Conservation (phyloP, 2,113 vertebrate genomes). For the Sterna hirundo region DNA sequence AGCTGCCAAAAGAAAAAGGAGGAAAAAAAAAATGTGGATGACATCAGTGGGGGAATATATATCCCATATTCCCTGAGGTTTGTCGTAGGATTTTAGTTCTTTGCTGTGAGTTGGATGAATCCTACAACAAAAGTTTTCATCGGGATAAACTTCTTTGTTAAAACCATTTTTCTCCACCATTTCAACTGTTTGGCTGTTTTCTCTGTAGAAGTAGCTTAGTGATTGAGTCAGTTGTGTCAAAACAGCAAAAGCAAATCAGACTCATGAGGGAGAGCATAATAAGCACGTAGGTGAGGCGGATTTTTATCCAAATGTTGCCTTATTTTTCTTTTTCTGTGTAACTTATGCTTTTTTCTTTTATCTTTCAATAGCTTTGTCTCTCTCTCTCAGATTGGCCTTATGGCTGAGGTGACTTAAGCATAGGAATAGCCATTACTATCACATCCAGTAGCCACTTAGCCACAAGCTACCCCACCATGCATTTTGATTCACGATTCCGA, state of each 20-base stretch:
- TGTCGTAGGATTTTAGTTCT: background rate
- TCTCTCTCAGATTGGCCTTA: background rate
- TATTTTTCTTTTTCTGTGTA: background rate
- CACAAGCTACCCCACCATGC: too few relatives aligned
- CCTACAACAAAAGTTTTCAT: background rate
- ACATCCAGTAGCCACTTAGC: background rate
- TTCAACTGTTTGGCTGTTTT: background rate
- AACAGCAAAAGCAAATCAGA: background rate
- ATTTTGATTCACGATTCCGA: background rate
- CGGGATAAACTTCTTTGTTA: background rate
- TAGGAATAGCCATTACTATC: background rate
- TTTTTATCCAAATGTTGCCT: background rate
- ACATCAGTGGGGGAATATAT: background rate
- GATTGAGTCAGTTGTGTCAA: background rate
- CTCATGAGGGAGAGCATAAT: background rate
- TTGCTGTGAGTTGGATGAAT: background rate
- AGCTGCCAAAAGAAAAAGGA: background rate
- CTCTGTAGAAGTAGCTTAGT: background rate
- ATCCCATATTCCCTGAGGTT: background rate
- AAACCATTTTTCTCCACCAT: background rate
- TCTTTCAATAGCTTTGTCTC: background rate
- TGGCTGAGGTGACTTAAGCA: background rate
- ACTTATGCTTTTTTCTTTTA: background rate
- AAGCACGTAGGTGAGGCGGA: background rate
- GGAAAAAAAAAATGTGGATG: background rate